Percentiles rank a stretch among this genome's conserved stretches.
Evolutionary conservation across 2,113 vertebrate species (phyloP).

Genomic region (Saguinus midas): DNA sequence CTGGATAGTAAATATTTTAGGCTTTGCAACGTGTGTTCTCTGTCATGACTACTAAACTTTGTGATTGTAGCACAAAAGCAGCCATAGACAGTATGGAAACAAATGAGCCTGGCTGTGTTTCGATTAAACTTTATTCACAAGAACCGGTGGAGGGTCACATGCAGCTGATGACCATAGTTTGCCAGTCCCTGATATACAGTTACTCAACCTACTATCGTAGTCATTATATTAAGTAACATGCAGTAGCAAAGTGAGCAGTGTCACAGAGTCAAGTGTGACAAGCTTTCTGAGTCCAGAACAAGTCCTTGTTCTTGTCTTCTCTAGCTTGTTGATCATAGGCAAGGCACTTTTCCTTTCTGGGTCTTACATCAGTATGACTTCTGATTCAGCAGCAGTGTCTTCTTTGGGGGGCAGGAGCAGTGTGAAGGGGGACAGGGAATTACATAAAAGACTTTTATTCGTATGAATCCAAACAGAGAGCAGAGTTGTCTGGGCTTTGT

Average conservation of each 20-base stretch:
- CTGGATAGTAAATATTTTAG: background rate
- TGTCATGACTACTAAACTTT: background rate
- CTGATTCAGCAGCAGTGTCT: background rate
- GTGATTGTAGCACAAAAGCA: background rate
- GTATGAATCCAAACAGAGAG: background rate
- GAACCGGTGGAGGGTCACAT: background rate
- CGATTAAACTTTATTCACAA: background rate
- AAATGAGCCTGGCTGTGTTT: background rate
- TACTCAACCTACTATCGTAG: accelerated
- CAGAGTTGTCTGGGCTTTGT: background rate
- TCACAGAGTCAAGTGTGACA: background rate
- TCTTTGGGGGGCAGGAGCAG: background rate
- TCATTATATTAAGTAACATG: background rate
- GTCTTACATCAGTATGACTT: background rate
- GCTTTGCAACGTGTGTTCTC: background rate
- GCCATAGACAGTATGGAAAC: background rate
- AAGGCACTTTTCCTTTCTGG: background rate
- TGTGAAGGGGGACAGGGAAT: background rate
- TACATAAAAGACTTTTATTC: background rate
- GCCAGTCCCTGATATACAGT: accelerated
- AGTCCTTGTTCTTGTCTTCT: background rate
- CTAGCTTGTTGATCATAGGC: background rate
- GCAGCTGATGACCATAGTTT: no score
- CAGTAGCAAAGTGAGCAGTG: background rate
- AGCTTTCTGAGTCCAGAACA: background rate